These are phyloP conservation scores for Argyrosomus japonicus DNA, from an alignment of 2,113 vertebrate genomes.

Conservation along the genomic window DNA sequence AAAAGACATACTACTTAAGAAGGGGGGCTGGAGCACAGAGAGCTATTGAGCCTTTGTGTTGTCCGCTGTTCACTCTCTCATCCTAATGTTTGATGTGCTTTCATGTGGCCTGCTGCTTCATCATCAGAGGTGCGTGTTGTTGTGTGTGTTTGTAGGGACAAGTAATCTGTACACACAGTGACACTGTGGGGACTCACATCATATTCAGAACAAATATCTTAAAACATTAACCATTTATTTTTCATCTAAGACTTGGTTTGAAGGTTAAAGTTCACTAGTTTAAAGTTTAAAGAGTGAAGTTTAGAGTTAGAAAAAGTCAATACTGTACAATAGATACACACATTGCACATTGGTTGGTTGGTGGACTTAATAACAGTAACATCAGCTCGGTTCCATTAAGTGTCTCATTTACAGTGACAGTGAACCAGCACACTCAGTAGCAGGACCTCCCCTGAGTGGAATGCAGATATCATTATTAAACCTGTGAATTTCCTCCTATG, in stretches of 20 bases:
- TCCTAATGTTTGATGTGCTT: slow-evolving; percentile 74
- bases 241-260: neutral
- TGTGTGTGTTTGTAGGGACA: slow-evolving; percentile 19
- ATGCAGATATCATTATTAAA: too few species aligned
- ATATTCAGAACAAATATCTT: neutral
- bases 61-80: slow-evolving; percentile 45
- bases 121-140: slow-evolving; percentile 46
- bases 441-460: too few species aligned
- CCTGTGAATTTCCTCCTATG: too few species aligned
- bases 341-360: too few species aligned
- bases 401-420: too few species aligned
- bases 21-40: slow-evolving; percentile 28
- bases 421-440: too few species aligned
- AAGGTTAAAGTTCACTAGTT: neutral
- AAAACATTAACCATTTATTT: neutral
- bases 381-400: too few species aligned
- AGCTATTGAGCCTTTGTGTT: slow-evolving; percentile 59
- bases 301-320: neutral
- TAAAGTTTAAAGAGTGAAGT: slow-evolving; percentile 12
- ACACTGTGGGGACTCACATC: neutral
- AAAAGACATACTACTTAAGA: slow-evolving; percentile 59
- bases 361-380: too few species aligned
- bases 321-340: neutral
- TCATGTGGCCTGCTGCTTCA: slow-evolving; percentile 57
- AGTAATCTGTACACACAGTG: slow-evolving; percentile 14